Evolutionary conservation across 2,888 invertebrate genomes (phyloP).

Genomic region (Hirtodrosophila cameraria): DNA sequence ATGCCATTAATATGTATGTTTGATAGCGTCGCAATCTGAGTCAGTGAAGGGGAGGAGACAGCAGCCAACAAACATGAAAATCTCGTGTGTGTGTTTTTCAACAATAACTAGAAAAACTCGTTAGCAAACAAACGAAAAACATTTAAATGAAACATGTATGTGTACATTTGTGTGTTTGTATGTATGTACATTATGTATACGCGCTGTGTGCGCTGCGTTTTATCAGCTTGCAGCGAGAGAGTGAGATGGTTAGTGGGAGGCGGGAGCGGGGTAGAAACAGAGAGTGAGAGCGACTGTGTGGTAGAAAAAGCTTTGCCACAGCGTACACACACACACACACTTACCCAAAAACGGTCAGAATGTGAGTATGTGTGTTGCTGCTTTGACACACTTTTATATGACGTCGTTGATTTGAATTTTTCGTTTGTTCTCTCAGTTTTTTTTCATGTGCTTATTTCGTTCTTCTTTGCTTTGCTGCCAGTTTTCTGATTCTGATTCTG

Average conservation of each 20-base stretch:
- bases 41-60: neutral
- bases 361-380: constrained; percentile 53
- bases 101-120: constrained; percentile 72
- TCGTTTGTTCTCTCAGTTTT: constrained; percentile 55
- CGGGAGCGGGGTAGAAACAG: constrained; percentile 18
- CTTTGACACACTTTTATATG: constrained; percentile 82
- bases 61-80: constrained; percentile 39
- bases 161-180: neutral
- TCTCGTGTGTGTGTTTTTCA: constrained; percentile 12
- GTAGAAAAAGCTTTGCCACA: constrained; percentile 62
- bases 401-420: constrained; percentile 80
- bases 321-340: constrained; percentile 16
- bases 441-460: constrained; percentile 43
- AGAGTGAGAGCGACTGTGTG: constrained; percentile 39
- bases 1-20: constrained; percentile 69
- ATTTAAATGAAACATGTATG: constrained; percentile 61
- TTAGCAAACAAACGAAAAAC: constrained; percentile 63
- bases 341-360: neutral
- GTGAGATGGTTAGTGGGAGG: constrained; percentile 4
- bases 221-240: constrained; percentile 52
- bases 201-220: constrained; percentile 67
- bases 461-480: constrained; percentile 40
- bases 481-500: no score
- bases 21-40: constrained; percentile 19
- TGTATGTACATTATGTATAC: constrained; percentile 62